Conservation (phyloP, 2,113 vertebrate genomes). For the Dendropsophus ebraccatus region DNA sequence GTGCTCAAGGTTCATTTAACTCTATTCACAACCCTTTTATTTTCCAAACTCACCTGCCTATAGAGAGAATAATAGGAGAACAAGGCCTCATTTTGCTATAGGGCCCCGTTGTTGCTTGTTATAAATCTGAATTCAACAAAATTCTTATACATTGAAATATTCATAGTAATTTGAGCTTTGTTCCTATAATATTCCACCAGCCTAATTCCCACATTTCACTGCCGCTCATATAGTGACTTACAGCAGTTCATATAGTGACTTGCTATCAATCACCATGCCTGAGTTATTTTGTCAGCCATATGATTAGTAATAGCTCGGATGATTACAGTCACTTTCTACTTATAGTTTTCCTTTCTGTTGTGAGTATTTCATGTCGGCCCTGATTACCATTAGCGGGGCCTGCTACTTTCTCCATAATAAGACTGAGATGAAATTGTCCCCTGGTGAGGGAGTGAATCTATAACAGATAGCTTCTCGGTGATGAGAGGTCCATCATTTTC, state of each 20-base stretch:
- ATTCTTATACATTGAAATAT: background rate
- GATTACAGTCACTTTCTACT: conserved; percentile 2
- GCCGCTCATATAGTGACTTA: background rate
- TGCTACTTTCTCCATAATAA: conserved; percentile 18
- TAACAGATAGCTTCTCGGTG: conserved; percentile 20
- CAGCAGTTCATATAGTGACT: background rate
- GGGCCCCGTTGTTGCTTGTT: no score
- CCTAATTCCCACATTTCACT: background rate
- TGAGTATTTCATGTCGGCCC: conserved; percentile 30
- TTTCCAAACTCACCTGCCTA: background rate
- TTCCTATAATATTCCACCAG: background rate
- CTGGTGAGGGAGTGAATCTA: conserved; percentile 36
- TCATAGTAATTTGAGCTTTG: background rate
- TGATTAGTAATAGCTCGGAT: conserved; percentile 30
- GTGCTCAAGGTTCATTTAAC: no score
- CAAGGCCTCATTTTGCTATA: background rate
- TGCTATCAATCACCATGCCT: conserved; percentile 4
- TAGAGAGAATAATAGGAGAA: background rate
- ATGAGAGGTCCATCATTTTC: background rate
- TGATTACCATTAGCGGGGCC: background rate
- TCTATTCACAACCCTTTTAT: background rate
- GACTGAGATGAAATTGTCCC: conserved; percentile 38
- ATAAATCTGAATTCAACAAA: background rate
- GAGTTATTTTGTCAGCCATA: conserved; percentile 18
- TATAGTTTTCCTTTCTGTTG: conserved; percentile 4